Conservation (phyloP, 2,797 vertebrate species). For the Oreortyx pictus region DNA sequence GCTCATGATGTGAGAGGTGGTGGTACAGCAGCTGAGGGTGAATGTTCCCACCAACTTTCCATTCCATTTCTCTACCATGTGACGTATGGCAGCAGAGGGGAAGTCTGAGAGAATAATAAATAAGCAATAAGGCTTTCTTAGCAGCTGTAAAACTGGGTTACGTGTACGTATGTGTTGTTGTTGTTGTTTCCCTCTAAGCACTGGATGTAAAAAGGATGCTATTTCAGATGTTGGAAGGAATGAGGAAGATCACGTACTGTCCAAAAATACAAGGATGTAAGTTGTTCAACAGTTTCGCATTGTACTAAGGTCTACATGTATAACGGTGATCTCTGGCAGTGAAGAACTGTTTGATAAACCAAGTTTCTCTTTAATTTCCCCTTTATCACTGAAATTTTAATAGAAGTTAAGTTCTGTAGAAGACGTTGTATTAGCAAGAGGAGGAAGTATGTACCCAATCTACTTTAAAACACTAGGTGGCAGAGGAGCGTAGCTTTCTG, state of each 20-base stretch:
- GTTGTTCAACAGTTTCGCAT: not conserved
- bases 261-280: not conserved
- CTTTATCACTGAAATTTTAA: not conserved
- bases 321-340: not conserved
- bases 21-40: too few relatives aligned
- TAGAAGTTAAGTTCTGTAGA: not conserved
- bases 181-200: not conserved
- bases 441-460: not conserved
- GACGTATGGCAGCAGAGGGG: too few relatives aligned
- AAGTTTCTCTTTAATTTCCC: not conserved
- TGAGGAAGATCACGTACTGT: not conserved
- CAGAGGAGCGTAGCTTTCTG: not conserved
- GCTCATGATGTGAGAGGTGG: too few relatives aligned
- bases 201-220: not conserved
- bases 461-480: constrained; percentile 32
- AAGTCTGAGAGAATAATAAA: too few relatives aligned
- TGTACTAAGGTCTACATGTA: not conserved
- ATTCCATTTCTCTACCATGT: too few relatives aligned
- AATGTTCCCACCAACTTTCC: too few relatives aligned
- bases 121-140: too few relatives aligned
- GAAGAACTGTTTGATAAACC: not conserved
- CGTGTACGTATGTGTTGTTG: not conserved
- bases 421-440: fast-evolving
- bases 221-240: not conserved
- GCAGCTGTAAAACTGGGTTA: too few relatives aligned